Base-by-base conservation (phyloP, 2,113 vertebrate genomes). In the Channa argus region DNA sequence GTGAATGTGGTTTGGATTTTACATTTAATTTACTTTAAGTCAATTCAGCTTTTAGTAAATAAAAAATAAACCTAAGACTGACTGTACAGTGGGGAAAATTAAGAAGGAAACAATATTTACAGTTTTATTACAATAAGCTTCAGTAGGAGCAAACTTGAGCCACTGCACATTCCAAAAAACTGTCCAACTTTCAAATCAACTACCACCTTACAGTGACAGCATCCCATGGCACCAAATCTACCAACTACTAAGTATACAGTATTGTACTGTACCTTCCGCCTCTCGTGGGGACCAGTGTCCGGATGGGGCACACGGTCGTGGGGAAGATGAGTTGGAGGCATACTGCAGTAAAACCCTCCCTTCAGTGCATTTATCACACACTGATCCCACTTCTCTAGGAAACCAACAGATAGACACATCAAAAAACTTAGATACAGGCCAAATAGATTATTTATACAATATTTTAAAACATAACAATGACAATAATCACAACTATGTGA, bases 301-400 rank as follows among this genome's bases (percentile, higher is more conserved):
- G 0, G 96, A 98, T 2, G 97, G 97, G 7, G 94, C 95, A 6
- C 98, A 99, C 12, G 97, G 98, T 80, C 97, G 95, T 0, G 97
- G 97, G 0, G 98, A 99, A 0, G 97, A 99, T 47, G 98, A 96
- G 15, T 97, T 97, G 90, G 95, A 96, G 68, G 97, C 97, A 0
- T 97, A 98, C 47, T 99, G 98, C 62, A 97, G 94, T 68, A 99
- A 93, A 86, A 97, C 93, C 84, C 92, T 93, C 88, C 96, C 96
- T 88, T 99, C 97, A 0, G 90, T 93, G 75, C 98, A 99, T 92
- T 96, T 96, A 83, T 98, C 96, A 93, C 98, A 99, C 71, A 97
- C 95, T 95, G 96, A 97, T 98, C 97, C 97, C 97, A 98, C 94
- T 97, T 98, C 97, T 98, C 98, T 99, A 99, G 96, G 95, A 98